These are phyloP conservation scores for Nomada fabriciana DNA, from an alignment of 2,888 invertebrate species.

Conservation along the genomic window DNA sequence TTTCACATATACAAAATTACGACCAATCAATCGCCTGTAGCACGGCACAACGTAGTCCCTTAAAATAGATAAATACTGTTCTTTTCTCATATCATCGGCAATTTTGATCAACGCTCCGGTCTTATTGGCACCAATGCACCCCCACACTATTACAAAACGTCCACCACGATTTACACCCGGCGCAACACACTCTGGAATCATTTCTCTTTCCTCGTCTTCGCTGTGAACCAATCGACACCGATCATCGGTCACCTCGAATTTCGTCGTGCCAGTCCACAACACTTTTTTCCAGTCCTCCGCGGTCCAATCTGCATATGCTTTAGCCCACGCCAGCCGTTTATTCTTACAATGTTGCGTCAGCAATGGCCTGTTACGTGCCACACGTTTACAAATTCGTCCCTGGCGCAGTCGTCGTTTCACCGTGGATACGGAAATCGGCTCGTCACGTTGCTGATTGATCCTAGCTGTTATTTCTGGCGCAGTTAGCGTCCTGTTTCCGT, in stretches of 20 bases:
- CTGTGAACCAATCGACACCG: slow-evolving; percentile 14
- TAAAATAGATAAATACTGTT: slow-evolving; percentile 51
- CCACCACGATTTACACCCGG: slow-evolving; percentile 62
- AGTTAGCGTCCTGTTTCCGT: too few relatives aligned
- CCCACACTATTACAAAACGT: slow-evolving; percentile 58
- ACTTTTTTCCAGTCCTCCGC: slow-evolving; percentile 57
- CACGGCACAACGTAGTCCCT: background rate
- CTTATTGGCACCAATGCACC: slow-evolving; percentile 45
- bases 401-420: too few relatives aligned
- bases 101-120: slow-evolving; percentile 59
- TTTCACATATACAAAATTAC: background rate
- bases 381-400: too few relatives aligned
- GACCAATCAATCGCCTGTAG: background rate
- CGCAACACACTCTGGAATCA: background rate
- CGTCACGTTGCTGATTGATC: too few relatives aligned
- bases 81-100: slow-evolving; percentile 61
- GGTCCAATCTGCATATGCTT: slow-evolving; percentile 54
- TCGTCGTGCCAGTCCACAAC: slow-evolving; percentile 56
- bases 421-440: too few relatives aligned
- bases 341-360: too few relatives aligned
- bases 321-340: background rate
- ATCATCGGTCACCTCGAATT: slow-evolving; percentile 43
- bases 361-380: too few relatives aligned
- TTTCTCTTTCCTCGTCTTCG: too few relatives aligned
- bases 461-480: too few relatives aligned